Evolutionary conservation across 2,888 invertebrate genomes (phyloP).

Genomic region (Pseudococcus jackbeardsleyi): DNA sequence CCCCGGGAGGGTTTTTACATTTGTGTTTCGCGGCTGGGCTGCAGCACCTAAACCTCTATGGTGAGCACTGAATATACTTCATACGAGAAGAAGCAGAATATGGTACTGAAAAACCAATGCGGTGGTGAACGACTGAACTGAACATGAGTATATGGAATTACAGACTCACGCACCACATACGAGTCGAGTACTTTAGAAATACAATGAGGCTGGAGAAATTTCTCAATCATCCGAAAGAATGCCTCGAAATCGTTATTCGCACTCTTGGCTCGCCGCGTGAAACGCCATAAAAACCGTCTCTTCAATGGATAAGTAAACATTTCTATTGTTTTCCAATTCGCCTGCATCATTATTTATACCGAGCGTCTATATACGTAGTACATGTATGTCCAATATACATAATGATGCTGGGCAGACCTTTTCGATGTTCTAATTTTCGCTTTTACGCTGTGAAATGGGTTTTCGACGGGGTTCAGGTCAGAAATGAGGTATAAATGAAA

Average conservation of each 20-base stretch:
- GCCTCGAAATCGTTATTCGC: background rate
- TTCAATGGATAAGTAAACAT: slow-evolving; percentile 15
- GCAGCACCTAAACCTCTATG: background rate
- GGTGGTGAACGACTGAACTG: too few relatives aligned
- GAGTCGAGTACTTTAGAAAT: background rate
- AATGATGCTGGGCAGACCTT: too few relatives aligned
- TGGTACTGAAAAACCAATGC: too few relatives aligned
- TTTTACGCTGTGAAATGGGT: too few relatives aligned
- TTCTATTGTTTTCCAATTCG: slow-evolving; percentile 12
- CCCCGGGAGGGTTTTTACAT: background rate
- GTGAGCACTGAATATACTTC: background rate
- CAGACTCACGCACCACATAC: background rate
- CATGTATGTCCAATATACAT: too few relatives aligned
- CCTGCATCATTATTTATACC: background rate
- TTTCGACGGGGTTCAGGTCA: too few relatives aligned
- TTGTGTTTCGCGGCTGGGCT: background rate
- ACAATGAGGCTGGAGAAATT: background rate
- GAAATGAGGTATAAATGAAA: too few relatives aligned
- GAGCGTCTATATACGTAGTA: background rate
- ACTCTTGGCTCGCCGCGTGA: background rate
- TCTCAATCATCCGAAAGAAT: background rate
- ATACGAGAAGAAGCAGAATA: background rate
- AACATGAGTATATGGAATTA: background rate
- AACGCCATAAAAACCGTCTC: slow-evolving; percentile 3
- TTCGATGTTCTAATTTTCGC: too few relatives aligned